A percentile compares a stretch with the other conserved stretches of the same genome.
phyloP scores from a whole-genome alignment of 2,888 invertebrate genomes.

The Melipona bicolor region DNA sequence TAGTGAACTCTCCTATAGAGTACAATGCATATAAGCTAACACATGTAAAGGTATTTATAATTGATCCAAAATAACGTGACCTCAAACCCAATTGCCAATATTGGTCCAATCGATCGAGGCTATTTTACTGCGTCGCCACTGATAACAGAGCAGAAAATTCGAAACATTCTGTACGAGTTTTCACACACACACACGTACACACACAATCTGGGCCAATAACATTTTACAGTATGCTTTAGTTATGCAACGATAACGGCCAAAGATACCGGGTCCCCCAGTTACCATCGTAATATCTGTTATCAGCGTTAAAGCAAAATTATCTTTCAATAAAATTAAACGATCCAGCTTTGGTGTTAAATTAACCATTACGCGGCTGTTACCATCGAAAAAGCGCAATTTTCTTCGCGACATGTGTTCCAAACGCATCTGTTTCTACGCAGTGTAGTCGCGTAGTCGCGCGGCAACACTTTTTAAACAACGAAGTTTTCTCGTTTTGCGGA shows the following conservation, averaged over 20 bases:
- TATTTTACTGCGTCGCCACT: conserved; percentile 11
- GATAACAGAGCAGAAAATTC: conserved; percentile 31
- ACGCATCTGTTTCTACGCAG: background rate
- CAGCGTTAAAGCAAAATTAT: conserved; percentile 37
- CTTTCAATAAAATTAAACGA: conserved; percentile 46
- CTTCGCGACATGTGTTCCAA: conserved; percentile 19
- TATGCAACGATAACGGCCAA: conserved; percentile 31
- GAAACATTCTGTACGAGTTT: conserved; percentile 32
- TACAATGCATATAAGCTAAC: background rate
- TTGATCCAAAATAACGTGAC: background rate
- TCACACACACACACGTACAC: background rate
- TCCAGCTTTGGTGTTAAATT: conserved; percentile 19
- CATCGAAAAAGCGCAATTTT: conserved; percentile 18
- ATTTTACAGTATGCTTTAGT: conserved; percentile 37
- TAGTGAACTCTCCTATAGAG: background rate
- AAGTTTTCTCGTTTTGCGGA: no score
- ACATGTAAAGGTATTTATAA: conserved; percentile 11
- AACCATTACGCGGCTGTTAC: conserved; percentile 23
- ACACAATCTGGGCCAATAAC: conserved; percentile 30
- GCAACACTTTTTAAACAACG: background rate
- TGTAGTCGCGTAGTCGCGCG: background rate
- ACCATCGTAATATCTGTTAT: conserved; percentile 42
- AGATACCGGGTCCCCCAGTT: conserved; percentile 25
- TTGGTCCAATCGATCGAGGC: conserved; percentile 1
- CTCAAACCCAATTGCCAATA: conserved; percentile 13